These are phyloP conservation scores for Battus philenor DNA, from an alignment of 1,140 invertebrate species.

Conservation along the genomic window DNA sequence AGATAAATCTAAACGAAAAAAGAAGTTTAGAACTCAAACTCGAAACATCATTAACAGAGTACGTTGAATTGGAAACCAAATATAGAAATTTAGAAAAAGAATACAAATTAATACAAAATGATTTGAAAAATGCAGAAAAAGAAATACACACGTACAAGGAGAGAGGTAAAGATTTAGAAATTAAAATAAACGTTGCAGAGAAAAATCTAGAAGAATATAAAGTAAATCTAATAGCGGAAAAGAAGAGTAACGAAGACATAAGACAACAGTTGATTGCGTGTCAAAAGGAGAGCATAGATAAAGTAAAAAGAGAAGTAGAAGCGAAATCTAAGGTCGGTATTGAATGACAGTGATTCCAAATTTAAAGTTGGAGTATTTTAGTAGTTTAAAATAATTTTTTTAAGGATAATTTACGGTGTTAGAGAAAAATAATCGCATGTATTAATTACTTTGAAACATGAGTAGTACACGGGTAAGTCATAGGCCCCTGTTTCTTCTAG, in stretches of 20 bases:
- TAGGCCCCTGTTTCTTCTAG: no score
- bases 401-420: no score
- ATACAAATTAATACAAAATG: constrained; percentile 36
- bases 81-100: constrained; percentile 59
- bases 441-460: no score
- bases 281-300: constrained; percentile 48
- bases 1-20: constrained; percentile 27
- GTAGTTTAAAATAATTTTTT: no score
- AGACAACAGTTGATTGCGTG: constrained; percentile 34
- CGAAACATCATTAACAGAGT: constrained; percentile 57
- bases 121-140: constrained; percentile 47
- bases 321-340: constrained; percentile 59
- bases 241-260: constrained; percentile 45
- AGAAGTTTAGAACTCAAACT: constrained; percentile 55
- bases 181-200: constrained; percentile 43
- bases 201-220: constrained; percentile 49
- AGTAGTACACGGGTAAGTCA: no score
- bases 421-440: no score
- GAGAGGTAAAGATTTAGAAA: constrained; percentile 49
- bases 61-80: constrained; percentile 60
- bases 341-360: no score
- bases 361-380: no score
- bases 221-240: constrained; percentile 46
- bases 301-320: constrained; percentile 51
- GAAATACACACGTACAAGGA: constrained; percentile 56